Conservation (phyloP, 2,113 vertebrate genomes). For the Xyrauchen texanus region DNA sequence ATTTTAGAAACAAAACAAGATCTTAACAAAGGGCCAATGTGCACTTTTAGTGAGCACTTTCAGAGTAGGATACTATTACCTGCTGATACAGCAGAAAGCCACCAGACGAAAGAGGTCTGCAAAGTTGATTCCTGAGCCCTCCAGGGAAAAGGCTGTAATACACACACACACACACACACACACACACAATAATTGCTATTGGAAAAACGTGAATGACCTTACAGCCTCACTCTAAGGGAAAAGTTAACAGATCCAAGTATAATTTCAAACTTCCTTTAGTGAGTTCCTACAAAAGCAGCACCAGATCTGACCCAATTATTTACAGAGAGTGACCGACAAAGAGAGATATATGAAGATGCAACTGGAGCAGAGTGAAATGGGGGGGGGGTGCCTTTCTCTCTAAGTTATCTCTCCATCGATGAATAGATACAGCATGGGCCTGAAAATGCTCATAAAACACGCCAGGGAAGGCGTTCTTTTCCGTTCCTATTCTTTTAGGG, state of each 20-base stretch:
- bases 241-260: too few species aligned
- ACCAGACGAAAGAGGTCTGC: conserved; percentile 93
- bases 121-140: conserved; percentile 93
- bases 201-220: too few species aligned
- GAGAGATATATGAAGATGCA: not conserved
- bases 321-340: conserved; percentile 2
- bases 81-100: conserved; percentile 97
- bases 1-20: not conserved
- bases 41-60: not conserved
- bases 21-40: not conserved
- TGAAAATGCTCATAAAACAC: too few species aligned
- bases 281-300: not conserved
- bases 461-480: too few species aligned
- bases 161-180: not conserved
- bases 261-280: too few species aligned
- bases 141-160: conserved; percentile 86
- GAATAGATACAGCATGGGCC: too few species aligned
- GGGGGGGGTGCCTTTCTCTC: too few species aligned
- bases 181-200: too few species aligned
- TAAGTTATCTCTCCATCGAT: too few species aligned
- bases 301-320: conserved; percentile 32
- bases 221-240: too few species aligned
- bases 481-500: too few species aligned
- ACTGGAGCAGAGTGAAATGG: not conserved
- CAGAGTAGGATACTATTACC: conserved; percentile 73